Percentiles rank a stretch among this genome's conserved stretches.
These are phyloP conservation scores for Lysandra coridon DNA, from an alignment of 2,888 invertebrate genomes.

Conservation along the genomic window DNA sequence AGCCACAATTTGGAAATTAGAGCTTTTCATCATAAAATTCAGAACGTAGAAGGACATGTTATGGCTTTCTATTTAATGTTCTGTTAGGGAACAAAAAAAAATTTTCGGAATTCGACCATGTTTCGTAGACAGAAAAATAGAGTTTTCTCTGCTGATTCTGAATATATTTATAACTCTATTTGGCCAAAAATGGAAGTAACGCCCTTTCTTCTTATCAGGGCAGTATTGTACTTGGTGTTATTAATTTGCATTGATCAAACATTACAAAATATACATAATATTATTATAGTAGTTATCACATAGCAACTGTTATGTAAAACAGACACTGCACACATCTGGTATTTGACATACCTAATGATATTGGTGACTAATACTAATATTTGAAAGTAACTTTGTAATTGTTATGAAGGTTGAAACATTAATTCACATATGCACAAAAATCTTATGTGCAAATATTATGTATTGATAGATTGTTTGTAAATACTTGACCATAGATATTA, in stretches of 20 bases:
- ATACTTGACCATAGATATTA: neutral
- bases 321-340: constrained; percentile 1
- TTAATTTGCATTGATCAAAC: neutral
- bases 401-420: neutral
- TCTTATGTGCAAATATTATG: neutral
- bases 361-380: neutral
- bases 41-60: no score
- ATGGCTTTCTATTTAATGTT: no score
- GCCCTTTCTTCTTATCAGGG: no score
- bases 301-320: neutral
- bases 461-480: no score
- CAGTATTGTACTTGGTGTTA: neutral
- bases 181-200: no score
- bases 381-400: neutral
- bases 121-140: no score
- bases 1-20: no score
- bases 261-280: neutral
- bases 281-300: neutral
- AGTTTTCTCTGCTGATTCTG: no score
- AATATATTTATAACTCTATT: no score
- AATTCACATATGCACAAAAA: neutral
- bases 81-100: no score
- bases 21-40: no score
- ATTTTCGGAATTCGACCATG: no score
- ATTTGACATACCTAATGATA: neutral